These are phyloP conservation scores for Drosophila simulans DNA, from an alignment of 1,140 invertebrate species.

Conservation along the genomic window DNA sequence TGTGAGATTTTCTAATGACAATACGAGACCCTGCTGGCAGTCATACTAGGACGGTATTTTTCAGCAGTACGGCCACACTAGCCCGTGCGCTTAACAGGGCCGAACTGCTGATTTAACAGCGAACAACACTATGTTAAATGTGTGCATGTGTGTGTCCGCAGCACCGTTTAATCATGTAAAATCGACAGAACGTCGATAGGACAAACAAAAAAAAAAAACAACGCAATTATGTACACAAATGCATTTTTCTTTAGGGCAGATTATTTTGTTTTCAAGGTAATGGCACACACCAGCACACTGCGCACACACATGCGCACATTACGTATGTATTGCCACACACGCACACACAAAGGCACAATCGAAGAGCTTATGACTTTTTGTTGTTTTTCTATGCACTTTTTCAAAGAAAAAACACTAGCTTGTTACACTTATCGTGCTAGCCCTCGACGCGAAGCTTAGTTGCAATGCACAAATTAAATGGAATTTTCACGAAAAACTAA, in stretches of 20 bases:
- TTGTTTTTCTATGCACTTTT: slow-evolving; percentile 41
- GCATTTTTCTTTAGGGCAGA: slow-evolving; percentile 18
- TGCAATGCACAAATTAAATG: background rate
- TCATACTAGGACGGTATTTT: slow-evolving; percentile 7
- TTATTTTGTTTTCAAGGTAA: slow-evolving; percentile 44
- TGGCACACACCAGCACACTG: slow-evolving; percentile 17
- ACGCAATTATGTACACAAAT: slow-evolving; percentile 31
- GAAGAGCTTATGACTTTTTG: slow-evolving; percentile 43
- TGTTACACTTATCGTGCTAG: background rate
- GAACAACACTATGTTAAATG: slow-evolving; percentile 16
- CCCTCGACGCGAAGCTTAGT: slow-evolving; percentile 5
- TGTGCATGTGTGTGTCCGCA: background rate
- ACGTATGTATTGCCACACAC: slow-evolving; percentile 32
- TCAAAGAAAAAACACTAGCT: slow-evolving; percentile 9
- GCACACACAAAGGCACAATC: slow-evolving; percentile 6
- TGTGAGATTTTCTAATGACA: slow-evolving; percentile 21
- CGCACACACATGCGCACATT: slow-evolving; percentile 14
- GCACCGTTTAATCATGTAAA: slow-evolving; percentile 21
- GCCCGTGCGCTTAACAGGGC: slow-evolving; percentile 6
- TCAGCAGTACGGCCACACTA: slow-evolving; percentile 17
- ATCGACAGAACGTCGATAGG: no score
- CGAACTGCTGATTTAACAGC: slow-evolving; percentile 43
- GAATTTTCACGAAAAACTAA: no score
- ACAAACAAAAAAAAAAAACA: no score
- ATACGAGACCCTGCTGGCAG: background rate